These are phyloP conservation scores for Myiagra hebetior DNA, from an alignment of 2,113 vertebrate species.

Conservation along the genomic window DNA sequence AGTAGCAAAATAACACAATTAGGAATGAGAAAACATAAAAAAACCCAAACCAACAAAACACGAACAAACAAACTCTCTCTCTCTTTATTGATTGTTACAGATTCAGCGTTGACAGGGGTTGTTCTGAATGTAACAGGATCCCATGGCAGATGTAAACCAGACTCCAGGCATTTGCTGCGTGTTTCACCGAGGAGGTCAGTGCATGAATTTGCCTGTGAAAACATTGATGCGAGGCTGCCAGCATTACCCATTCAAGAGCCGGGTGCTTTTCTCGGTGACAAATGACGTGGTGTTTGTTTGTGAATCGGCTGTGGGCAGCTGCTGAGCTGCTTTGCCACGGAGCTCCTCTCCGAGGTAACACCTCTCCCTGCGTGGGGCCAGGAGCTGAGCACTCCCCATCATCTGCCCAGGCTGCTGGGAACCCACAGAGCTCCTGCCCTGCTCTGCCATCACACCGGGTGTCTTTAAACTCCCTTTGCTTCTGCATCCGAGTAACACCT, in stretches of 20 bases:
- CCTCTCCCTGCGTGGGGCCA: neutral
- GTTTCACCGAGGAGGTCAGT: constrained; percentile 14
- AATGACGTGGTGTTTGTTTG: neutral
- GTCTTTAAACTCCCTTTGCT: neutral
- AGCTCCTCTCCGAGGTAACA: neutral
- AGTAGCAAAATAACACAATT: constrained; percentile 57
- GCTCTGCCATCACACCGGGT: accelerated
- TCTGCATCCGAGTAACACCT: neutral
- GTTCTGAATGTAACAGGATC: constrained; percentile 56
- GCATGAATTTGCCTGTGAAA: constrained; percentile 40
- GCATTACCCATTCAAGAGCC: neutral
- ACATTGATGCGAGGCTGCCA: neutral
- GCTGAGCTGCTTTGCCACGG: neutral
- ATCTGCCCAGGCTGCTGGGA: neutral
- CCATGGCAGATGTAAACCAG: constrained; percentile 49
- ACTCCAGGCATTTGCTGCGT: constrained; percentile 1
- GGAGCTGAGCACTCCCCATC: neutral
- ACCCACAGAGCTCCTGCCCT: neutral
- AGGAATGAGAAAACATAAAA: constrained; percentile 7
- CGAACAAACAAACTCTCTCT: neutral
- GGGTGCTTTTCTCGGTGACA: neutral
- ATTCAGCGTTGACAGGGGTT: constrained; percentile 59
- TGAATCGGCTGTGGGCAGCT: neutral
- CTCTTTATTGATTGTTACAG: constrained; percentile 48
- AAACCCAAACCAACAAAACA: neutral